Evolutionary conservation across 2,888 invertebrate species (phyloP).

Genomic region (Chymomyza caudatula): DNA sequence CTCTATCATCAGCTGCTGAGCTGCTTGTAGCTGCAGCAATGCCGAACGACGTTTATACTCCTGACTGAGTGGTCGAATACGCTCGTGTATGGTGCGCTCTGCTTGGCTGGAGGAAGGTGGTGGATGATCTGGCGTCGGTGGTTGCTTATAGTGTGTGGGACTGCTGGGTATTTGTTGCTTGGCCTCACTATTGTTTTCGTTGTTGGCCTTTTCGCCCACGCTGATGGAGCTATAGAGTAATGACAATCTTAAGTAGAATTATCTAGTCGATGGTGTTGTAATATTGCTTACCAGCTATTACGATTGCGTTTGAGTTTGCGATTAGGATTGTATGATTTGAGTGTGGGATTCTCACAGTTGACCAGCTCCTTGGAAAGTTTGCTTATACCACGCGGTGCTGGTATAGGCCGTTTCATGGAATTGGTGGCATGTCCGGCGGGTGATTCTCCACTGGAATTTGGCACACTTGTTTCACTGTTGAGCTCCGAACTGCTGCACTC

Average conservation of each 20-base stretch:
- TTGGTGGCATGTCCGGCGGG: conserved; percentile 52
- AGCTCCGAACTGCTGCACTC: conserved; percentile 64
- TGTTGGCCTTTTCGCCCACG: conserved; percentile 50
- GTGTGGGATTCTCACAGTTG: conserved; percentile 66
- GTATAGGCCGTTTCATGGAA: conserved; percentile 72
- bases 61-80: conserved; percentile 93
- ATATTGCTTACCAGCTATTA: conserved; percentile 69
- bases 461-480: conserved; percentile 64
- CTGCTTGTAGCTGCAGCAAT: conserved; percentile 64
- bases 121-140: conserved; percentile 95
- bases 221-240: conserved; percentile 45
- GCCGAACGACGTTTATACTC: conserved; percentile 80
- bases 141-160: conserved; percentile 93
- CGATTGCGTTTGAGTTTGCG: conserved; percentile 76
- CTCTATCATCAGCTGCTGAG: conserved; percentile 66
- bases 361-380: conserved; percentile 62
- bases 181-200: conserved; percentile 70
- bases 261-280: not conserved
- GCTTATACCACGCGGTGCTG: conserved; percentile 64
- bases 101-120: conserved; percentile 94
- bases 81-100: conserved; percentile 91
- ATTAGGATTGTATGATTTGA: conserved; percentile 77
- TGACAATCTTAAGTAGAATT: not conserved
- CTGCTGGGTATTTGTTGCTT: conserved; percentile 84
- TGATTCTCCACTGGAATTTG: conserved; percentile 62